These are phyloP conservation scores for Lymantria monacha DNA, from an alignment of 2,888 invertebrate species.

Conservation along the genomic window DNA sequence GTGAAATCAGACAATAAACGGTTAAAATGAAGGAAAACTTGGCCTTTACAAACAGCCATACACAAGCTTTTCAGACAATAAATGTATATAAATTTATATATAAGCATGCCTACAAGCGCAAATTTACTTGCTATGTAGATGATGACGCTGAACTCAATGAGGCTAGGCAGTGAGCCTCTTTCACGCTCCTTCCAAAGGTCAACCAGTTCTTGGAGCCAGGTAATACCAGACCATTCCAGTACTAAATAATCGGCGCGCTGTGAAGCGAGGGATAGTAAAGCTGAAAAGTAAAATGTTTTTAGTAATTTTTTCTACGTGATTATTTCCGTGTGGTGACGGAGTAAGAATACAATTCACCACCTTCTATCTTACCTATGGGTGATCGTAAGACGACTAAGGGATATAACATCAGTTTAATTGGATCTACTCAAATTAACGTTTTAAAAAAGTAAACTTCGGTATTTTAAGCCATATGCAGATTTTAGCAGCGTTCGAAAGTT, in stretches of 20 bases:
- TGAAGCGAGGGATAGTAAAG: constrained; percentile 95
- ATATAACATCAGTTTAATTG: neutral
- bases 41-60: too few species aligned
- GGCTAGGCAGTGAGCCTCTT: constrained; percentile 89
- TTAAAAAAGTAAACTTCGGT: neutral
- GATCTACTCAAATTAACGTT: neutral
- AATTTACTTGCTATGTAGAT: constrained; percentile 93
- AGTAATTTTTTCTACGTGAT: neutral
- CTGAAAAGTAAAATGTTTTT: constrained; percentile 69
- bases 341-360: too few species aligned
- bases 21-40: too few species aligned
- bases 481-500: constrained; percentile 1
- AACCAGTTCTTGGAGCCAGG: constrained; percentile 88
- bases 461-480: too few species aligned
- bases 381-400: too few species aligned
- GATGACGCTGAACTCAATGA: constrained; percentile 91
- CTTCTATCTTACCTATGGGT: too few species aligned
- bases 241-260: constrained; percentile 93
- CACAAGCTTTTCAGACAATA: too few species aligned
- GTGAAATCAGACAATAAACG: too few species aligned
- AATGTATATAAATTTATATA: neutral
- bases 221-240: constrained; percentile 89
- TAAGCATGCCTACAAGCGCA: constrained; percentile 57
- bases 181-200: constrained; percentile 90
- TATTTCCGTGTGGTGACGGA: too few species aligned